These are phyloP conservation scores for Clamator glandarius DNA, from an alignment of 2,797 vertebrate species.

Conservation along the genomic window DNA sequence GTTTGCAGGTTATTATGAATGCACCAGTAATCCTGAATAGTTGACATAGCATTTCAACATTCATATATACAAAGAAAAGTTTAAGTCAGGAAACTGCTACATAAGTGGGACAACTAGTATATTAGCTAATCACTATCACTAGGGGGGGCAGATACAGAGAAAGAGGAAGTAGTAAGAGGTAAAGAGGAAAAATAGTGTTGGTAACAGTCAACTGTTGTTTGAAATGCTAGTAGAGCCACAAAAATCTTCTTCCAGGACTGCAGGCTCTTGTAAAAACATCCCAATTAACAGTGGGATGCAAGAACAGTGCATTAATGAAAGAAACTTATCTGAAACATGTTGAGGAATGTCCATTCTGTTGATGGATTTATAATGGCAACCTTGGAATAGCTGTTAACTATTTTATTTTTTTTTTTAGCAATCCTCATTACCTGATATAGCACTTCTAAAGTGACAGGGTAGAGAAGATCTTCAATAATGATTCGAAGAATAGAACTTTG, in stretches of 20 bases:
- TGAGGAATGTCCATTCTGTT: too few species aligned
- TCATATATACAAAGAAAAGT: not conserved
- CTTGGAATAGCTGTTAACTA: not conserved
- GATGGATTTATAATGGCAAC: not conserved
- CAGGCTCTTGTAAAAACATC: not conserved
- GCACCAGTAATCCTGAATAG: not conserved
- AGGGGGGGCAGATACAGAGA: not conserved
- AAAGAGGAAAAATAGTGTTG: not conserved
- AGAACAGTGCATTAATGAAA: not conserved
- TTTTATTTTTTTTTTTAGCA: not conserved
- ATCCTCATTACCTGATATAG: constrained; percentile 83
- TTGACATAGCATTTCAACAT: not conserved
- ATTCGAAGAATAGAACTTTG: constrained; percentile 84
- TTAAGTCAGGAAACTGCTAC: not conserved
- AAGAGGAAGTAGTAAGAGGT: not conserved
- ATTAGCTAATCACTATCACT: not conserved
- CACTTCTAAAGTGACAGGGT: constrained; percentile 83
- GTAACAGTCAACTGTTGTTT: not conserved
- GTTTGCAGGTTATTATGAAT: not conserved
- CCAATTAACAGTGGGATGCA: too few species aligned
- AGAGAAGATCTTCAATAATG: constrained; percentile 84
- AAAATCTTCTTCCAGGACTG: not conserved
- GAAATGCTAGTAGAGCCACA: not conserved
- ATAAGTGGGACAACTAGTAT: not conserved
- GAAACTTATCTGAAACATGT: not conserved